Evolutionary conservation across 2,888 invertebrate species (phyloP).

Genomic region (Andrena trimmerana): DNA sequence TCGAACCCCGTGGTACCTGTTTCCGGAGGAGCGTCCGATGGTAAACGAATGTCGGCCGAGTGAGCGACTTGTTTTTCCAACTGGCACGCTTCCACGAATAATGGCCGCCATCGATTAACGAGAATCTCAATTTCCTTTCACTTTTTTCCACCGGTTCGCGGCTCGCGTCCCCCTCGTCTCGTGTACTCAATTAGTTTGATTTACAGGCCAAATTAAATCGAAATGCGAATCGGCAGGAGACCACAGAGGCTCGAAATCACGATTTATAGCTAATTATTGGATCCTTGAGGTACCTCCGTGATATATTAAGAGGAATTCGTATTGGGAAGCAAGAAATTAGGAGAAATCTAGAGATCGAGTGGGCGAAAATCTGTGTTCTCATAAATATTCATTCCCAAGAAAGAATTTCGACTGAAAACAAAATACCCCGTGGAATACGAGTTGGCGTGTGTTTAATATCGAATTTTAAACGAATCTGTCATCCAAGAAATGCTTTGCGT

Average conservation of each 20-base stretch:
- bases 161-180: neutral
- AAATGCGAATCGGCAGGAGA: conserved; percentile 15
- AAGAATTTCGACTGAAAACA: neutral
- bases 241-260: neutral
- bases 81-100: conserved; percentile 39
- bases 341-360: conserved; percentile 10
- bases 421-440: neutral
- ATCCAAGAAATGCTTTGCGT: conserved; percentile 1
- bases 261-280: conserved; percentile 32
- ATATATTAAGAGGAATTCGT: neutral
- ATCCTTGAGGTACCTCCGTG: neutral
- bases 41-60: conserved; percentile 34
- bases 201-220: conserved; percentile 37
- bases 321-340: neutral
- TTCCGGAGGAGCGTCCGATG: conserved; percentile 1
- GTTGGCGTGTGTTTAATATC: neutral
- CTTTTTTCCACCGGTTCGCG: conserved; percentile 31
- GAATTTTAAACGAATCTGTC: neutral
- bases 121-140: conserved; percentile 46
- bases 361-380: conserved; percentile 13
- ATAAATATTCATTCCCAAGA: neutral
- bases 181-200: conserved; percentile 42
- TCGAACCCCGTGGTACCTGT: conserved; percentile 40
- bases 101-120: conserved; percentile 38
- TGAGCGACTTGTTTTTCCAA: conserved; percentile 30